Evolutionary conservation across 2,888 invertebrate species (phyloP), one percentile per base, ranked within the genome.

Genomic region (Linnaemya vulpina): DNA sequence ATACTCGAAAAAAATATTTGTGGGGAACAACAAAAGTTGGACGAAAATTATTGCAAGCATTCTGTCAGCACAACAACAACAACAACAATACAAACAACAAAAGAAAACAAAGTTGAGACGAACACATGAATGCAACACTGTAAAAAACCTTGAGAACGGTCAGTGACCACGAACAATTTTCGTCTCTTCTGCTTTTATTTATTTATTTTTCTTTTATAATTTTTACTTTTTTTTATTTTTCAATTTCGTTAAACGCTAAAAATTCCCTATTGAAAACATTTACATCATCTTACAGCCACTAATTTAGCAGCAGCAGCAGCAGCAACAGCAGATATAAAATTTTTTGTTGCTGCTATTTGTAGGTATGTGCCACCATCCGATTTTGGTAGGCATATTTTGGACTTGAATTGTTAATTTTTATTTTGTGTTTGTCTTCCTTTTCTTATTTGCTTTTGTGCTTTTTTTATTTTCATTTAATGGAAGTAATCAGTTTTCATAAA

Each of bases 121-220:
- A 80, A 22, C 58, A 51, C 67, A 67, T 67, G 40, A 73, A 71
- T 63, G 74, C 87, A 87, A 87, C 87, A 90, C 89, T 89, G 87
- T 88, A 88, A 90, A 90, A 90, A 90, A 90, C 90, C 90, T 90
- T 90, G 90, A 91, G 90, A 88, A 90, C 90, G 90, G 90, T 90
- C 90, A 90, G 90, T 91, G 90, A 90, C 90, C 90, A 90, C 71
- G 86, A 90, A 90, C 88, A 90, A 88, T 83, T 84, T 84, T 82
- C 63, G 76, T 73, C 75, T 68, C 60, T 78, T 49, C 40, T 22
- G 3, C 17, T 53, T 74, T 60, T 46, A 30, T 51, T 62, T 11
- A 25, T 43, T 60, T 17, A 15, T 22, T 38, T 63, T 11, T 10
- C 1, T 11, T 40, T 40, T n/a, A n/a, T n/a, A n/a, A n/a, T n/a